Percentiles rank a stretch among this genome's conserved stretches.
phyloP scores from a whole-genome alignment of 1,140 invertebrate genomes.

The Euwallacea similis region DNA sequence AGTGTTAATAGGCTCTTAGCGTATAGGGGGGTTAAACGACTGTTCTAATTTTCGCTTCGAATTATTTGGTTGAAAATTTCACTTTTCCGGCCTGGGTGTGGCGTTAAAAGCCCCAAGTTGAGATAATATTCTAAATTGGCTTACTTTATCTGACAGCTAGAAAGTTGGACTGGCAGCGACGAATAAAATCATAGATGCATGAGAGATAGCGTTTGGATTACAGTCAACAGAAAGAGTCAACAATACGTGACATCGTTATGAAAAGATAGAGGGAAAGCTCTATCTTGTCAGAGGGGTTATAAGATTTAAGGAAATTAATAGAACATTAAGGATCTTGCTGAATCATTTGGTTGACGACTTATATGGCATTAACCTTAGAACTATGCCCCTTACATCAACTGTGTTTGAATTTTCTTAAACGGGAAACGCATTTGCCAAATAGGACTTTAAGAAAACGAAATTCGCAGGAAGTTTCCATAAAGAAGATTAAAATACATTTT shows the following conservation, averaged over 20 bases:
- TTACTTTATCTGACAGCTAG: slow-evolving; percentile 21
- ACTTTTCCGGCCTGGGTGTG: slow-evolving; percentile 11
- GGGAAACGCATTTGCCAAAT: background rate
- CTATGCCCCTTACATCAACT: too few species aligned
- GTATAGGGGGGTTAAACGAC: slow-evolving; percentile 1
- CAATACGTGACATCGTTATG: slow-evolving; percentile 22
- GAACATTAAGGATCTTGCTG: background rate
- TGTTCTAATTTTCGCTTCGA: slow-evolving; percentile 1
- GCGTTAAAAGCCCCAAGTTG: slow-evolving; percentile 18
- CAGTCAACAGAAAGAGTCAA: slow-evolving; percentile 23
- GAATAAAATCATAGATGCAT: slow-evolving; percentile 28
- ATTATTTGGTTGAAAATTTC: slow-evolving; percentile 7
- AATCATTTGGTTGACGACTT: background rate
- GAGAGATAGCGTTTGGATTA: slow-evolving; percentile 20
- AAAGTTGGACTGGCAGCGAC: slow-evolving; percentile 13
- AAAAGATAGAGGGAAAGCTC: background rate
- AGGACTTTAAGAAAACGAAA: slow-evolving; percentile 13
- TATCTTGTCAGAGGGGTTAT: background rate
- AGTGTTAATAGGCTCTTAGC: background rate
- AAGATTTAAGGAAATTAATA: background rate
- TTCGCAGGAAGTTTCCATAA: slow-evolving; percentile 5
- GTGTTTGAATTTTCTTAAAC: background rate
- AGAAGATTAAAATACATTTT: slow-evolving; percentile 22
- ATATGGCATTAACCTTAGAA: background rate
- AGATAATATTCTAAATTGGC: slow-evolving; percentile 28